These are phyloP conservation scores for Cryptotis parvus DNA, from an alignment of 2,113 vertebrate species.

Conservation along the genomic window DNA sequence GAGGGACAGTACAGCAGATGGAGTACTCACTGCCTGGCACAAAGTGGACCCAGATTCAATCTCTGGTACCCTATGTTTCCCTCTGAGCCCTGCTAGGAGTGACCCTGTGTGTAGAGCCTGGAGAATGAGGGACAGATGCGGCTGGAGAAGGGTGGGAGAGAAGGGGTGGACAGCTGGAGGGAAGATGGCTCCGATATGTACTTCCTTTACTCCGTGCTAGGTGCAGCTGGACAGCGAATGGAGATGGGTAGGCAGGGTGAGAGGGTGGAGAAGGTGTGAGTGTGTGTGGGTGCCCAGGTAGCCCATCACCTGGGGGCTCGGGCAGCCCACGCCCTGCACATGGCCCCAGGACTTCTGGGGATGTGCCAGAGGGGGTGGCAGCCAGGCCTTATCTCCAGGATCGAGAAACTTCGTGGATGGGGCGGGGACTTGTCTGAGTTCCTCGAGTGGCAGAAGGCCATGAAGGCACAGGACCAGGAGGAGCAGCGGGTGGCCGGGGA, in stretches of 20 bases:
- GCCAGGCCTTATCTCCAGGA: constrained; percentile 72
- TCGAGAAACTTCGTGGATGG: constrained; percentile 88
- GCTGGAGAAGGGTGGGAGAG: neutral
- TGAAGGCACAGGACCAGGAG: constrained; percentile 89
- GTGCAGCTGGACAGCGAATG: neutral
- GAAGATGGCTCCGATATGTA: no score
- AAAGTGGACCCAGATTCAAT: no score
- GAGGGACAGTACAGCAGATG: no score
- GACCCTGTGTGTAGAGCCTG: neutral
- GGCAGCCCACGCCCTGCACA: neutral
- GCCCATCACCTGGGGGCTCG: no score
- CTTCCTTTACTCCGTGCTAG: no score
- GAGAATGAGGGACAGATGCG: no score
- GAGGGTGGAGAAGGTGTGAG: no score
- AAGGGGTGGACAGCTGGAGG: no score
- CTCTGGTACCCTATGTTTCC: no score
- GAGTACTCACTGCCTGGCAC: no score
- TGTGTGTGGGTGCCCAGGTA: no score
- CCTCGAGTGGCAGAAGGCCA: constrained; percentile 92
- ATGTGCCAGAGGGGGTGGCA: neutral
- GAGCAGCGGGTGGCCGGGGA: constrained; percentile 87
- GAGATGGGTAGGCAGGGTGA: no score
- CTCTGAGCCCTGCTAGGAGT: neutral
- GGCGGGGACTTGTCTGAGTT: constrained; percentile 90
- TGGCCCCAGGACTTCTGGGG: neutral